Evolutionary conservation across 64 coral and sea anemone species (phyloP).

Genomic region (Platygyra sinensis): DNA sequence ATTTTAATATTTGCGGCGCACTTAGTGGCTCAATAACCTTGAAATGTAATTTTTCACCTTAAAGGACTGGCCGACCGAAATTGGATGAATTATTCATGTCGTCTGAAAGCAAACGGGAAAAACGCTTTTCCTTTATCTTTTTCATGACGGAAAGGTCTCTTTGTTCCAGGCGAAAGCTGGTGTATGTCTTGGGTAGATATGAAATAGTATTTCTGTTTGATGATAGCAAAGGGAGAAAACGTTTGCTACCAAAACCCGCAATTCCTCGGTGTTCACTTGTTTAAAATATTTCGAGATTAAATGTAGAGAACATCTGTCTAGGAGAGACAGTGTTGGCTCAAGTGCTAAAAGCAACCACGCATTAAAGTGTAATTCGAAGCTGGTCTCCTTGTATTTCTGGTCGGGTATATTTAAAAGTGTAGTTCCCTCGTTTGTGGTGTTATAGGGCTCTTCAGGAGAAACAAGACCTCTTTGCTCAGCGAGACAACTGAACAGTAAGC

Average conservation of each 20-base stretch:
- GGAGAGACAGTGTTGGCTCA: background rate
- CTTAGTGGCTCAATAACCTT: conserved; percentile 19
- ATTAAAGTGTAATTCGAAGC: background rate
- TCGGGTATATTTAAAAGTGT: too few relatives aligned
- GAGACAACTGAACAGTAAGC: too few relatives aligned
- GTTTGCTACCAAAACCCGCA: background rate
- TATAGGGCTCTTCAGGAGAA: too few relatives aligned
- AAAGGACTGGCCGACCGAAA: conserved; percentile 3
- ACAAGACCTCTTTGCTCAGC: too few relatives aligned
- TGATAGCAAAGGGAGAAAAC: background rate
- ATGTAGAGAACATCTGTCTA: background rate
- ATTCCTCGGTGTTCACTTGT: background rate
- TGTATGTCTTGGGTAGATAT: background rate
- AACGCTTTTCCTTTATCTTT: conserved; percentile 3
- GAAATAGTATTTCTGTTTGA: background rate
- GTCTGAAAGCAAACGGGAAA: background rate
- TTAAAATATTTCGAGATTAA: background rate
- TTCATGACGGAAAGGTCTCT: conserved; percentile 14
- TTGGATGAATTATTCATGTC: conserved; percentile 30
- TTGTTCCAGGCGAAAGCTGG: background rate
- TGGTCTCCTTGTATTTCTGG: background rate
- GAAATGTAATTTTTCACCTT: conserved; percentile 8
- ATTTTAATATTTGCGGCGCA: background rate
- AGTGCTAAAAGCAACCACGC: background rate
- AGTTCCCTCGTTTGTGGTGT: too few relatives aligned